These are phyloP conservation scores for Hydrolagus colliei DNA, from an alignment of 2,797 vertebrate genomes.

Conservation along the genomic window DNA sequence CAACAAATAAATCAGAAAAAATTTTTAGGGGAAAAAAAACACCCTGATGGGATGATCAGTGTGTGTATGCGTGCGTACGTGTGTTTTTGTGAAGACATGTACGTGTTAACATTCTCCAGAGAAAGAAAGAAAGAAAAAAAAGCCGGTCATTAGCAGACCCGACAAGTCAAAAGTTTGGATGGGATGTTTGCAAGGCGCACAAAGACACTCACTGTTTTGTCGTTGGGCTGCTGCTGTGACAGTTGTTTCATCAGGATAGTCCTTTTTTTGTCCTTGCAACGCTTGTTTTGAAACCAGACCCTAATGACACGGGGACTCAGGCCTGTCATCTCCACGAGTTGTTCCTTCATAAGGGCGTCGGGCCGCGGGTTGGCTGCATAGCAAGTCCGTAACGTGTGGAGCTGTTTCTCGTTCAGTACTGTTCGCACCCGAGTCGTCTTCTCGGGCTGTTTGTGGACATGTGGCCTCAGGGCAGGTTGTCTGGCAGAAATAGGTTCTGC, in stretches of 20 bases:
- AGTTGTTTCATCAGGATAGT: constrained; percentile 89
- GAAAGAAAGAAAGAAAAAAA: too few relatives aligned
- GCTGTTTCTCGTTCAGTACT: constrained; percentile 87
- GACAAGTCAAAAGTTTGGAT: background rate
- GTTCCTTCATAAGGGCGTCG: constrained; percentile 89
- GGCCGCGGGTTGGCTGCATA: constrained; percentile 89
- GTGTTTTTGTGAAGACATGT: too few relatives aligned
- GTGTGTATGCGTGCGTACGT: too few relatives aligned
- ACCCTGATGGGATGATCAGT: too few relatives aligned
- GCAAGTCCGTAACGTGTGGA: constrained; percentile 87
- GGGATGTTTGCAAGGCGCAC: background rate
- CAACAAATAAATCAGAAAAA: too few relatives aligned
- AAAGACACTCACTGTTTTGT: constrained; percentile 76
- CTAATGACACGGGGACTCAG: constrained; percentile 85
- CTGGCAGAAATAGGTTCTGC: constrained; percentile 85
- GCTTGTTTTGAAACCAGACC: constrained; percentile 93
- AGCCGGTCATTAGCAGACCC: too few relatives aligned
- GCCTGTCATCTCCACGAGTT: constrained; percentile 88
- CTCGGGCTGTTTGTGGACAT: constrained; percentile 87
- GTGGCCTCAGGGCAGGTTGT: constrained; percentile 79
- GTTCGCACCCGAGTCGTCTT: constrained; percentile 87
- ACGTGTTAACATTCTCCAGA: too few relatives aligned
- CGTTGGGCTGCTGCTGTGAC: constrained; percentile 84
- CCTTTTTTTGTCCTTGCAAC: constrained; percentile 89
- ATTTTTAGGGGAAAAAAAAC: too few relatives aligned